These are phyloP conservation scores for Scaeva pyrastri DNA, from an alignment of 2,888 invertebrate genomes.

Conservation along the genomic window DNA sequence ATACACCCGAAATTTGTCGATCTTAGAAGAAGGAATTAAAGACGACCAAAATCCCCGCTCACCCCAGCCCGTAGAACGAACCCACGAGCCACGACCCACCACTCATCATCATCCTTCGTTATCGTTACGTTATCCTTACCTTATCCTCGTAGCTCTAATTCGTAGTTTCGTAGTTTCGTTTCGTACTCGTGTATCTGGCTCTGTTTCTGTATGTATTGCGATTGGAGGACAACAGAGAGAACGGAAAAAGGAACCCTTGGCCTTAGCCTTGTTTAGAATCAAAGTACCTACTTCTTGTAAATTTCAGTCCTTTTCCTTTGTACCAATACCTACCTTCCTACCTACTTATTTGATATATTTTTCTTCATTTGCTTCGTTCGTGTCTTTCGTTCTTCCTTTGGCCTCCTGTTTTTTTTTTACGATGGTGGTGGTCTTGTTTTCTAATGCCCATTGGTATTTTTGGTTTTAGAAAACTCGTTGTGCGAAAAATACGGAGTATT, in stretches of 20 bases:
- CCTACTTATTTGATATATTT: slow-evolving; percentile 3
- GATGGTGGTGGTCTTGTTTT: slow-evolving; percentile 67
- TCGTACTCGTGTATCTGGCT: no score
- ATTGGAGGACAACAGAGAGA: slow-evolving; percentile 28
- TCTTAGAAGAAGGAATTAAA: slow-evolving; percentile 58
- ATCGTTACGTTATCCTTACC: slow-evolving; percentile 7
- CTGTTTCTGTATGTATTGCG: slow-evolving; percentile 7
- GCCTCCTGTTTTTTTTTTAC: slow-evolving; percentile 41
- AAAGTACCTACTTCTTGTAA: slow-evolving; percentile 63
- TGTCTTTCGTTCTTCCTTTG: slow-evolving; percentile 63
- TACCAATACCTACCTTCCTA: not conserved
- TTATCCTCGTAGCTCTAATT: no score
- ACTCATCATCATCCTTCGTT: slow-evolving; percentile 32
- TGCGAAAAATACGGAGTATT: slow-evolving; percentile 41
- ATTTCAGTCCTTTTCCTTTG: slow-evolving; percentile 59
- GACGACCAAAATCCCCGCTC: slow-evolving; percentile 32
- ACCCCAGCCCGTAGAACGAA: slow-evolving; percentile 23
- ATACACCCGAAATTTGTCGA: slow-evolving; percentile 68
- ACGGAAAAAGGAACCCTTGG: slow-evolving; percentile 56
- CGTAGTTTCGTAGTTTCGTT: no score
- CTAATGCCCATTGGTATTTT: slow-evolving; percentile 52
- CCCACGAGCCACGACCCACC: not conserved
- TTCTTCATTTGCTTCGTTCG: slow-evolving; percentile 41
- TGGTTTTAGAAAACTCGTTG: slow-evolving; percentile 64
- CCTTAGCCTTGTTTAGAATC: slow-evolving; percentile 73